These are phyloP conservation scores for Helogale parvula DNA, from an alignment of 2,113 vertebrate genomes.

Conservation along the genomic window DNA sequence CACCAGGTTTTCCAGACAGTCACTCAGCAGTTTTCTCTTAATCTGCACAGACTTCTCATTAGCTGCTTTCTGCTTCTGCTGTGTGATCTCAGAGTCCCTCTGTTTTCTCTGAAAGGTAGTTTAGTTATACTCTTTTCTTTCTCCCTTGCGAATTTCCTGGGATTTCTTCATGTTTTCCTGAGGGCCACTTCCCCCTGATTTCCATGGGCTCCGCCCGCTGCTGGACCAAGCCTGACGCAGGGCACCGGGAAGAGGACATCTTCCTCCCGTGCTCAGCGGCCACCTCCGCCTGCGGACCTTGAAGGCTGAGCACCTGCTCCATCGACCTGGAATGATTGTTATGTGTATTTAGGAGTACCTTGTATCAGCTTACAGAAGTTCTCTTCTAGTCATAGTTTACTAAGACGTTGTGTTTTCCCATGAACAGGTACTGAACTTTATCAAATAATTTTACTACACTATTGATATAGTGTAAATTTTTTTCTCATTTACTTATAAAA, in stretches of 20 bases:
- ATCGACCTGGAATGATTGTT: not conserved
- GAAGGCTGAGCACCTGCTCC: not conserved
- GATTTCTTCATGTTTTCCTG: not conserved
- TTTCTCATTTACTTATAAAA: not conserved
- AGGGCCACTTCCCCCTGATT: not conserved
- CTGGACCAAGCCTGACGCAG: not conserved
- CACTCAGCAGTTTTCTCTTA: constrained; percentile 75
- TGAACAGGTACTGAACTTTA: not conserved
- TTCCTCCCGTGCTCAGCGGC: not conserved
- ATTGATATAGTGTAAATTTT: not conserved
- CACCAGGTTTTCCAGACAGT: constrained; percentile 45
- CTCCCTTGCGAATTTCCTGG: not conserved
- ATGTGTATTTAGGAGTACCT: not conserved
- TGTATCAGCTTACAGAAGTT: not conserved
- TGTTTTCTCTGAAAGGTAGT: not conserved
- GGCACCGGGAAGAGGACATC: not conserved
- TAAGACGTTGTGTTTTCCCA: not conserved
- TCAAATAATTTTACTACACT: not conserved
- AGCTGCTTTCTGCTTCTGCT: constrained; percentile 85
- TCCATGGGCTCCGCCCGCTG: not conserved
- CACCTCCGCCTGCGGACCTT: not conserved
- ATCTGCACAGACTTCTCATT: constrained; percentile 82
- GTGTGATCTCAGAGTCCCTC: constrained; percentile 85
- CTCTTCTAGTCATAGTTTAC: not conserved
- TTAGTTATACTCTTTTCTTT: not conserved